Base-by-base conservation (phyloP, 2,888 invertebrate species). In the Drosophila paranaensis region DNA sequence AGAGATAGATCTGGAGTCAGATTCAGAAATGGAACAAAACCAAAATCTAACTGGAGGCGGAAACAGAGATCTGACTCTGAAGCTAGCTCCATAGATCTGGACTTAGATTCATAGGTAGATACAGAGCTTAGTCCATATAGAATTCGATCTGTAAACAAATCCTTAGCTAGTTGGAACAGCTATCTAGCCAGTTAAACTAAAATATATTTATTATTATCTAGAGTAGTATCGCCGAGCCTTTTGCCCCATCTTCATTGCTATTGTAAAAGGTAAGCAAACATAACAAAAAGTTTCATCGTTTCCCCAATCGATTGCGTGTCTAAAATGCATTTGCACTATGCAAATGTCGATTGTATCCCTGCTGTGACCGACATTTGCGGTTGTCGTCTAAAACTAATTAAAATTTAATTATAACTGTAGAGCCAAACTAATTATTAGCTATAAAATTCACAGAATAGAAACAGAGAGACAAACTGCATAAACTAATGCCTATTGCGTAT, bases 291-390 rank as follows among this genome's bases (percentile, higher is more conserved):
- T 8, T 13, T 20, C 27, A 20, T 13, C 0, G 2, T 20, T 20
- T 53, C 35, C 25, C 2, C 37, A 25, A 5, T n/a, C 53, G 39
- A 1, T 60, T 53, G 73, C 71, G 53, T 72, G 71, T 33, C 25
- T 20, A 10, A 58, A 55, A 50, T 4, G 2, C 45, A 50, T 55
- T 73, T 60, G 3, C 2, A 5, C 42, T 27, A 5, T 27, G 11
- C 30, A 35, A 56, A 57, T 73, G 60, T 60, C 46, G 68, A 74
- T 61, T 10, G 3, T 48, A 53, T 53, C 37, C 14, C 2, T 30
- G 6, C 2, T 30, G 2, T 3, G 33, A 3, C 9, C 6, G 16
- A 30, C 11, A 6, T 10, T 39, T 54, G 14, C 53, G 8, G 33
- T n/a, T n/a, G 6, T 1, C 37, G 53, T 39, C 27, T 3, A 10